Evolutionary conservation across 2,797 vertebrate species (phyloP).

Genomic region (Acropternis orthonyx): DNA sequence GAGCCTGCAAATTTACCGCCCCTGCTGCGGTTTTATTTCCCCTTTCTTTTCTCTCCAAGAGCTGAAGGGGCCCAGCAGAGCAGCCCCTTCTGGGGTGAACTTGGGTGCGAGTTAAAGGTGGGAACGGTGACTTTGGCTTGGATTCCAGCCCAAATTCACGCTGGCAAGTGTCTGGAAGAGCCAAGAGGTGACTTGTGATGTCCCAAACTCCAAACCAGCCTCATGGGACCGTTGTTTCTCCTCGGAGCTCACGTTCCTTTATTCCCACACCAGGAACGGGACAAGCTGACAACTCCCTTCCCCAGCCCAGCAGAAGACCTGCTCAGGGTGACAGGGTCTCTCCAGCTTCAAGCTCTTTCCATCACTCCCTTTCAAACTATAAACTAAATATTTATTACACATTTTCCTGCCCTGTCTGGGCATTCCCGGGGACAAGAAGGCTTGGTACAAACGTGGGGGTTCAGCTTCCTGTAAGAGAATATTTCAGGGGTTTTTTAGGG

Average conservation of each 20-base stretch:
- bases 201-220: not conserved
- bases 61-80: not conserved
- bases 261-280: not conserved
- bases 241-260: not conserved
- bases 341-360: not conserved
- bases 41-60: not conserved
- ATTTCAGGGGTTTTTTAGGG: not conserved
- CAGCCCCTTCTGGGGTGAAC: not conserved
- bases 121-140: not conserved
- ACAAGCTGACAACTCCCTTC: fast-evolving
- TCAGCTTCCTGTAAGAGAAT: not conserved
- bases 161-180: not conserved
- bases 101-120: not conserved
- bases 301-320: not conserved
- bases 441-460: not conserved
- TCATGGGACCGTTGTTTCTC: not conserved
- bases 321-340: too few relatives aligned
- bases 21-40: not conserved
- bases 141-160: not conserved
- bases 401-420: not conserved
- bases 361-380: not conserved
- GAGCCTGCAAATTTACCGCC: not conserved
- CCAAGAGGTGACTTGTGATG: not conserved
- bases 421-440: not conserved
- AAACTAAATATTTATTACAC: not conserved